These are phyloP conservation scores for Pogonocichla stellata DNA, from an alignment of 2,113 vertebrate genomes.

Conservation along the genomic window DNA sequence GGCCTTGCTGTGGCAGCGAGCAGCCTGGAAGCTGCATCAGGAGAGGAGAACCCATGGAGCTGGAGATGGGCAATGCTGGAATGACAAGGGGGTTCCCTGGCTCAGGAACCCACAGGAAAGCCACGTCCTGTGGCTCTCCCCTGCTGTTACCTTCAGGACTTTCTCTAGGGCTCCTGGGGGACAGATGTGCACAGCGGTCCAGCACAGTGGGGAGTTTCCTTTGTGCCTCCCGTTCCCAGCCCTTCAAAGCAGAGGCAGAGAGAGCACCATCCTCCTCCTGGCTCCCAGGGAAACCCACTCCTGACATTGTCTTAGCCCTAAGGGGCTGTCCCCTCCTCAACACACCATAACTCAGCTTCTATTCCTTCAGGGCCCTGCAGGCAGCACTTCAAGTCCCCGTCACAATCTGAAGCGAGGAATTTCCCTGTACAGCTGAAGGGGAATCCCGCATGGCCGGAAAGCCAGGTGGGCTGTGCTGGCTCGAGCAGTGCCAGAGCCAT, in stretches of 20 bases:
- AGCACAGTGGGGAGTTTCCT: background rate
- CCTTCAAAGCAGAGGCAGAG: background rate
- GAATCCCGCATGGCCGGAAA: accelerated
- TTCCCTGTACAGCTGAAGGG: background rate
- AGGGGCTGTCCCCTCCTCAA: background rate
- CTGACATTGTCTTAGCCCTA: background rate
- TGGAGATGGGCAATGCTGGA: background rate
- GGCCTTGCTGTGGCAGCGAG: background rate
- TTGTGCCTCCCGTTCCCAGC: background rate
- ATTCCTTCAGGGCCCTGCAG: background rate
- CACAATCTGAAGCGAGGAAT: background rate
- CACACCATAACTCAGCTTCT: background rate
- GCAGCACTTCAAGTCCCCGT: background rate
- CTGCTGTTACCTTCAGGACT: background rate
- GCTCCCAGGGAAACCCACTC: background rate
- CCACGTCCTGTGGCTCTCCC: accelerated
- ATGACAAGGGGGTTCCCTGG: background rate
- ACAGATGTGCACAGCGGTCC: background rate
- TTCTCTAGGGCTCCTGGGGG: background rate
- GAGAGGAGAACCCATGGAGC: background rate
- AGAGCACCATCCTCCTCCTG: background rate
- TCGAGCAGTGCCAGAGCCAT: accelerated
- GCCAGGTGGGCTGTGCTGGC: background rate
- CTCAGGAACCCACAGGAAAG: background rate
- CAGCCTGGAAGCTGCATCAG: background rate